Percentiles rank a stretch among this genome's conserved stretches.
Conservation (phyloP, 2,797 vertebrate genomes). For the Chiroxiphia lanceolata region DNA sequence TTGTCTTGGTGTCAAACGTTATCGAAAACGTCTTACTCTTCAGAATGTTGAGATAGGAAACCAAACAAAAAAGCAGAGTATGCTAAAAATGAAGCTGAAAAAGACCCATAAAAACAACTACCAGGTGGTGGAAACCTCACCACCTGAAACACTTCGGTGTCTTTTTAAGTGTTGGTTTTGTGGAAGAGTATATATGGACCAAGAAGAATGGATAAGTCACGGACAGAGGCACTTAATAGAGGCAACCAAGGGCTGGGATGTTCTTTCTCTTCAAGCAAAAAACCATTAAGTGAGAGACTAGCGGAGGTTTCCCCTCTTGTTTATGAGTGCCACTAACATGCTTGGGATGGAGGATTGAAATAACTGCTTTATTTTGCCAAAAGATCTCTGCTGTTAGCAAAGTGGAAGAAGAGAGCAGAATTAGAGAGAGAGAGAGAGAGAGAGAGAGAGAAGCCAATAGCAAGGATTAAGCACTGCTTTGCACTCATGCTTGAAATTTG, state of each 20-base stretch:
- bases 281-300: slow-evolving; percentile 19
- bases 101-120: slow-evolving; percentile 90
- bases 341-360: background rate
- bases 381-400: background rate
- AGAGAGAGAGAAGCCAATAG: background rate
- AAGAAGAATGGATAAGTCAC: slow-evolving; percentile 82
- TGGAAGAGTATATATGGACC: slow-evolving; percentile 75
- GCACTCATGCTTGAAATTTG: background rate
- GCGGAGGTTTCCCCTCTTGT: background rate
- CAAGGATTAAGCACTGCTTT: slow-evolving; percentile 30
- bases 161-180: slow-evolving; percentile 81
- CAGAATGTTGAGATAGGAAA: slow-evolving; percentile 62
- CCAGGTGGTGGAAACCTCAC: slow-evolving; percentile 84
- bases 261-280: slow-evolving; percentile 65
- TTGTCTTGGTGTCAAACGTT: slow-evolving; percentile 67
- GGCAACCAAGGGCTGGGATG: slow-evolving; percentile 77
- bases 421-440: background rate
- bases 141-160: slow-evolving; percentile 66
- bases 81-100: slow-evolving; percentile 92
- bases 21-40: slow-evolving; percentile 72
- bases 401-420: background rate
- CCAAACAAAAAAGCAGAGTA: slow-evolving; percentile 80
- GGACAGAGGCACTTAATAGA: slow-evolving; percentile 79
- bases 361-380: slow-evolving; percentile 21
- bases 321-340: background rate